Evolutionary conservation across 2,113 vertebrate genomes (phyloP), one percentile per base, ranked within the genome.

Genomic region (Lepus timidus): DNA sequence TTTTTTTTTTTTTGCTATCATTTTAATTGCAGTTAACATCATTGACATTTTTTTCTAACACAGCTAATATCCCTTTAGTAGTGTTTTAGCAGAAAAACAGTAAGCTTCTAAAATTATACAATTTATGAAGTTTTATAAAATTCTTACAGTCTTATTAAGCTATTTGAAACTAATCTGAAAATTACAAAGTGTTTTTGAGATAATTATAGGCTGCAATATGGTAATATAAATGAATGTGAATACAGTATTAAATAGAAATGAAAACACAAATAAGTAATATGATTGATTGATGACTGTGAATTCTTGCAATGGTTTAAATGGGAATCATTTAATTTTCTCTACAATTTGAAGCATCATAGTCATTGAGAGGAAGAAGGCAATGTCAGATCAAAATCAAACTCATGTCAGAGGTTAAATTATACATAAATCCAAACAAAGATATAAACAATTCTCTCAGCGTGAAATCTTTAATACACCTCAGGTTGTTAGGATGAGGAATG

Each of bases 381-480:
- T 44, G 44, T 44, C 44, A 44, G 44, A 44, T 44, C 7, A 44
- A 7, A 44, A 44, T 44, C 44, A 44, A 44, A 44, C 44, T 44
- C 44, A 44, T 44, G 44, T 44, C 44, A 44, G 44, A 44, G 80
- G 22, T 44, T 81, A 13, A 74, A 11, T 75, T 81, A 17, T 31
- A 73, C 29, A 36, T 74, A 49, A 81, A 51, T 67, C 83, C 31
- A 67, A 58, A 61, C 36, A 91, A 65, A 94, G 17, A 91, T 67
- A 19, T 23, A 80, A 91, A 49, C 9, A 74, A 44, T 9, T 81
- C 67, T 80, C 55, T 80, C 78, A 36, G 13, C 70, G 20, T n/a
- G 44, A 91, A 91, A 17, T 31, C n/a, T 81, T 93, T 81, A 81
- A 86, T 81, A 49, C 22, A 74, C 29, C 13, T 80, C 31, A 85